These are phyloP conservation scores for Myotis daubentonii DNA, from an alignment of 2,797 vertebrate genomes.

Conservation along the genomic window DNA sequence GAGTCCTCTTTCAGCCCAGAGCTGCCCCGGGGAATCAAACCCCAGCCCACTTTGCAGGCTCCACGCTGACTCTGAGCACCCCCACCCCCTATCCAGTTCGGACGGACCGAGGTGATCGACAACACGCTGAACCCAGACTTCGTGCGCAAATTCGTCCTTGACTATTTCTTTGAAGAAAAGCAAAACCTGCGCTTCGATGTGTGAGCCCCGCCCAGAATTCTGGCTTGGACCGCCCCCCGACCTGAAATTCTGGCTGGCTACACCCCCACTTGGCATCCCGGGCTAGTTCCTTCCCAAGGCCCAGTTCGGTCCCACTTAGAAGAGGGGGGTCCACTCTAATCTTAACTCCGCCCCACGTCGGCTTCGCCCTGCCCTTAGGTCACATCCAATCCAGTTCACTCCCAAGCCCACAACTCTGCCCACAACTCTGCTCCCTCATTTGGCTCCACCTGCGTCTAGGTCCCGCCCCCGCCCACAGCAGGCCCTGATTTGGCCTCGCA, in stretches of 20 bases:
- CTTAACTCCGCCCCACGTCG: not conserved
- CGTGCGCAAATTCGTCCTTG: slow-evolving; percentile 96
- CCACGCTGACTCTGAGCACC: not conserved
- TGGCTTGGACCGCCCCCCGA: not conserved
- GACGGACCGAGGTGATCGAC: slow-evolving; percentile 97
- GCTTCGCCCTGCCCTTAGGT: not conserved
- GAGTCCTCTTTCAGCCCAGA: not conserved
- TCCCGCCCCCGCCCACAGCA: not conserved
- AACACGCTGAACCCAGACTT: slow-evolving; percentile 98
- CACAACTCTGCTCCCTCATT: not conserved
- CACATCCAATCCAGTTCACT: not conserved
- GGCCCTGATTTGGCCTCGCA: not conserved
- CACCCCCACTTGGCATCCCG: not conserved
- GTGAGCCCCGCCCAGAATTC: slow-evolving; percentile 86
- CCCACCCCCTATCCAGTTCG: slow-evolving; percentile 88
- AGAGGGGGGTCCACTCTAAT: not conserved
- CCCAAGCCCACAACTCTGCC: not conserved
- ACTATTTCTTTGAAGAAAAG: slow-evolving; percentile 99
- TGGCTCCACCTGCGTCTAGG: not conserved
- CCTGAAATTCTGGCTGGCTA: not conserved
- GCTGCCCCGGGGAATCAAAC: not conserved
- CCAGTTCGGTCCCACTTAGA: not conserved
- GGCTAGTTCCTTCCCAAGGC: not conserved
- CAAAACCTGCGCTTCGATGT: slow-evolving; percentile 98
- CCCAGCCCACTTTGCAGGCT: not conserved